phyloP scores from a whole-genome alignment of 2,797 vertebrate genomes.

The Pampus argenteus region DNA sequence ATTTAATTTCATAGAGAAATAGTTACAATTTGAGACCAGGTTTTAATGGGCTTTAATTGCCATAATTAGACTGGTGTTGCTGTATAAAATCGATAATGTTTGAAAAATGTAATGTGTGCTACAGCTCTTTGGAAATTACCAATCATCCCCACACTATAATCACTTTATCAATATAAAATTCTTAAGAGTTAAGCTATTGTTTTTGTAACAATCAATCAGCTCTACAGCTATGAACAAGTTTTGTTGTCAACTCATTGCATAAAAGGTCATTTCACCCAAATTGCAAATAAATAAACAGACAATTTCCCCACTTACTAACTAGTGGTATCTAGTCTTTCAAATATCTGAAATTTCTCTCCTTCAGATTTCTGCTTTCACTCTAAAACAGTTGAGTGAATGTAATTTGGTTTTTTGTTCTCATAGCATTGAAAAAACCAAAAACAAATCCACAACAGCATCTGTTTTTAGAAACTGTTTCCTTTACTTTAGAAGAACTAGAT shows the following conservation, averaged over 20 bases:
- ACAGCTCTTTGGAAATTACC: not conserved
- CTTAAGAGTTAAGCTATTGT: not conserved
- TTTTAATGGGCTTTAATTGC: not conserved
- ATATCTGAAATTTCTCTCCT: not conserved
- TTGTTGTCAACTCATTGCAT: not conserved
- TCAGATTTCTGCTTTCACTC: not conserved
- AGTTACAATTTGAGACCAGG: not conserved
- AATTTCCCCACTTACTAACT: not conserved
- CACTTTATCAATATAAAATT: not conserved
- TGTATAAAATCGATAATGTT: not conserved
- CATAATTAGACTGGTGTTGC: not conserved
- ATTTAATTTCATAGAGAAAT: no score
- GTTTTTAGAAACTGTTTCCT: conserved; percentile 15
- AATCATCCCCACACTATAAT: not conserved
- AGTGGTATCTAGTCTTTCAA: not conserved
- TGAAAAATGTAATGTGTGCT: not conserved
- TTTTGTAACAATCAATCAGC: not conserved
- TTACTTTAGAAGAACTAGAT: conserved; percentile 23
- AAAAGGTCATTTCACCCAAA: not conserved
- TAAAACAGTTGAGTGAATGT: not conserved
- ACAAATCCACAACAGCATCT: conserved; percentile 17
- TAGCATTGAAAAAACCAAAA: conserved; percentile 2
- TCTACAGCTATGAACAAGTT: not conserved
- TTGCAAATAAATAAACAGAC: not conserved
- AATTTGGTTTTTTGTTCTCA: conserved; percentile 4